Percentiles rank a stretch among this genome's conserved stretches.
phyloP scores from a whole-genome alignment of 2,113 vertebrate genomes.

The Epinephelus lanceolatus region DNA sequence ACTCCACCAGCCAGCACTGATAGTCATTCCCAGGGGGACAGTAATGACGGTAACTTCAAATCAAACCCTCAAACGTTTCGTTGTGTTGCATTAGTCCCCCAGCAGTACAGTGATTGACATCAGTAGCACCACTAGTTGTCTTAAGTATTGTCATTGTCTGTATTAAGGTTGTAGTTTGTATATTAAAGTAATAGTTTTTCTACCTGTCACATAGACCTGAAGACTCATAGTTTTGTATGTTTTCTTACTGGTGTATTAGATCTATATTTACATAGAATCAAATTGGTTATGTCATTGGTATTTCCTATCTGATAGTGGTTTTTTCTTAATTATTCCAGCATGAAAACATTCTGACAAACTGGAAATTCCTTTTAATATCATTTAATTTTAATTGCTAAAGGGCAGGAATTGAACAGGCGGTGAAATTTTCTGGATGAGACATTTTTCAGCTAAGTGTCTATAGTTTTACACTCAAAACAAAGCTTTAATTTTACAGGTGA shows the following conservation, averaged over 20 bases:
- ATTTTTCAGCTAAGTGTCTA: no score
- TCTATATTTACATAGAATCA: not conserved
- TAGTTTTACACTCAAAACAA: not conserved
- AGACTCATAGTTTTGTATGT: not conserved
- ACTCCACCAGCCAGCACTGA: conserved; percentile 30
- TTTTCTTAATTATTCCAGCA: not conserved
- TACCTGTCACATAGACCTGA: not conserved
- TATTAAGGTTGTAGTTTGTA: not conserved
- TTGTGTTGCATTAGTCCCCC: conserved; percentile 3
- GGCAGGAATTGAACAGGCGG: not conserved
- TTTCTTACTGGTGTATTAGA: not conserved
- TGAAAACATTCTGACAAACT: not conserved
- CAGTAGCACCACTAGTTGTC: not conserved
- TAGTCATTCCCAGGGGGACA: conserved; percentile 34
- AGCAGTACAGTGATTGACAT: not conserved
- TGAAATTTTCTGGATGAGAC: not conserved
- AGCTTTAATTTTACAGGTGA: not conserved
- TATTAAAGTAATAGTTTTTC: not conserved
- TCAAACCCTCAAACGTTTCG: not conserved
- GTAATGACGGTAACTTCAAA: conserved; percentile 58
- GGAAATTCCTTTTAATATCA: not conserved
- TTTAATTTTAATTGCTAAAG: not conserved
- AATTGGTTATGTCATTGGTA: not conserved
- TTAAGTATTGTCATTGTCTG: not conserved
- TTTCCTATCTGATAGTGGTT: not conserved